Base-by-base conservation (phyloP, 2,888 invertebrate species). In the Torymus auratus region DNA sequence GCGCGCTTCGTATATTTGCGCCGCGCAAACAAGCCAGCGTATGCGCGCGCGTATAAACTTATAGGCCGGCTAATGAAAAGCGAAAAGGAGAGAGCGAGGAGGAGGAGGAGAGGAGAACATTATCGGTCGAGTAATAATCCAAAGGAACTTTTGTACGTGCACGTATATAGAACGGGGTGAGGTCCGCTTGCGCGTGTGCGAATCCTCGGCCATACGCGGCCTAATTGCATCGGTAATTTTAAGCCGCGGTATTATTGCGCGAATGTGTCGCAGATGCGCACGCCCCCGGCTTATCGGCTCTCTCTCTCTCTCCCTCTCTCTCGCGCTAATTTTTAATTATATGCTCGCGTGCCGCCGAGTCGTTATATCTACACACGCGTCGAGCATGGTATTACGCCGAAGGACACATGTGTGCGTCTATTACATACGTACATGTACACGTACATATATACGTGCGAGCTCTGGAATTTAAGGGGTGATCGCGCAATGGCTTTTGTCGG, bases 281-380 rank as follows among this genome's bases (percentile, higher is more conserved):
- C 28, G 28, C 15, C 65, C 1, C 17, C n/a, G 23, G 56, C 58
- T 58, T 70, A 70, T 70, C 58, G 58, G 41, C 58, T 70, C n/a
- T 11, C 11, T 3, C 15, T 23, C 7, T 55, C 60, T 14, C 53
- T 20, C 13, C 15, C 55, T 20, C 28, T 58, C 14, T 20, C 55
- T 67, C 14, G 17, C 52, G 61, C 23, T 79, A 79, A 79, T 79
- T 74, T 79, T 79, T 79, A 79, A 79, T 79, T 65, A 78, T 64
- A 60, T 71, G 64, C 69, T 73, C 74, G 73, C 74, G 78, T 20
- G n/a, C 55, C 17, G 62, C 20, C 41, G 52, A 23, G 23, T 15
- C 56, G 52, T 58, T 68, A 60, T 50, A n/a, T 10, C 28, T 28
- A 28, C 5, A 28, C 28, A 28, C 28, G 28, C 28, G 28, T 28